Evolutionary conservation across 2,888 invertebrate genomes (phyloP).

Genomic region (Diarsia brunnea): DNA sequence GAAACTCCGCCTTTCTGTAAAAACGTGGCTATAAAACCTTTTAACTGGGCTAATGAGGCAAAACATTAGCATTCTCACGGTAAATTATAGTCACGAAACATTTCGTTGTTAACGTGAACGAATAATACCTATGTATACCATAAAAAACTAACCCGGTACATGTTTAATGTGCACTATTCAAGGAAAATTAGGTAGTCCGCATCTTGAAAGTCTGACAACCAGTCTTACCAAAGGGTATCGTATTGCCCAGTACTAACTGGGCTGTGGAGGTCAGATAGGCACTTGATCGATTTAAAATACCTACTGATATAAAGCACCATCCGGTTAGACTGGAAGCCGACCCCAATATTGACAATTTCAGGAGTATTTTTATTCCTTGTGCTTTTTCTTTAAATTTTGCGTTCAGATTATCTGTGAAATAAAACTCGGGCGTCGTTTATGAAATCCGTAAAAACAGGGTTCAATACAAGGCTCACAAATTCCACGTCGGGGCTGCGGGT

Average conservation of each 20-base stretch:
- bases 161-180: constrained; percentile 6
- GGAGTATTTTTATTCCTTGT: too few relatives aligned
- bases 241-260: too few relatives aligned
- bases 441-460: constrained; percentile 14
- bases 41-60: constrained; percentile 58
- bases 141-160: background rate
- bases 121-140: background rate
- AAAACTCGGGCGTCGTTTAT: background rate
- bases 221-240: too few relatives aligned
- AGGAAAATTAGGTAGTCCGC: too few relatives aligned
- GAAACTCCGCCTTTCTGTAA: constrained; percentile 5
- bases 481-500: too few relatives aligned
- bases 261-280: too few relatives aligned
- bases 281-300: too few relatives aligned
- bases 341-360: too few relatives aligned
- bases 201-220: too few relatives aligned
- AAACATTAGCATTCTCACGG: constrained; percentile 58
- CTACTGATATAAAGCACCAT: too few relatives aligned
- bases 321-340: too few relatives aligned
- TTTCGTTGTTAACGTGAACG: constrained; percentile 30
- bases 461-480: constrained; percentile 14
- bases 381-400: too few relatives aligned
- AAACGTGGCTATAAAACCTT: constrained; percentile 39
- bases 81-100: constrained; percentile 58
- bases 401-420: background rate